These are phyloP conservation scores for Podarcis cretensis DNA, from an alignment of 2,113 vertebrate genomes.

Conservation along the genomic window DNA sequence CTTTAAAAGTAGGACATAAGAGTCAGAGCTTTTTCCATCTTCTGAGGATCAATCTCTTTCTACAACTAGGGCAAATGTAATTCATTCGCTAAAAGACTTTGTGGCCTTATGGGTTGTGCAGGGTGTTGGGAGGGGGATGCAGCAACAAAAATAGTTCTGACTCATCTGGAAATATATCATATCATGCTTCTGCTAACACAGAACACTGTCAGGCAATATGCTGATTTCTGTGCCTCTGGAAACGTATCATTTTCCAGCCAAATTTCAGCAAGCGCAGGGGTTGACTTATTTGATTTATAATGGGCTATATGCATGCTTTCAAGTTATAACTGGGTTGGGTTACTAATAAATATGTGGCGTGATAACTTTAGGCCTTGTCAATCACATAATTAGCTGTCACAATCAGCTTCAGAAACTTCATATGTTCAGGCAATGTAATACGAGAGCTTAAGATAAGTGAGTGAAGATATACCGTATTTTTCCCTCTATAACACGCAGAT, in stretches of 20 bases:
- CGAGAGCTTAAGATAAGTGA: not conserved
- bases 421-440: not conserved
- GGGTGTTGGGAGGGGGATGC: not conserved
- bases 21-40: slow-evolving; percentile 6
- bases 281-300: not conserved
- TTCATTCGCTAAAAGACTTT: slow-evolving; percentile 4
- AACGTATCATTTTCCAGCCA: not conserved
- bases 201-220: not conserved
- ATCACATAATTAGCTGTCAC: not conserved
- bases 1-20: slow-evolving; percentile 8
- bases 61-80: not conserved
- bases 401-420: not conserved
- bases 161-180: not conserved
- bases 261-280: not conserved
- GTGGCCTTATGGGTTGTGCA: not conserved
- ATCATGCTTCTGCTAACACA: not conserved
- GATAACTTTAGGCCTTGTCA: not conserved
- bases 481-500: too few species aligned
- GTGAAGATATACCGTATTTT: not conserved
- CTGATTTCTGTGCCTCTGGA: not conserved
- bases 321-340: slow-evolving; percentile 11
- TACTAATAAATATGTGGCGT: not conserved
- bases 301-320: slow-evolving; percentile 1
- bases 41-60: not conserved
- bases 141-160: slow-evolving; percentile 9